Conservation (phyloP, 2,888 invertebrate genomes). For the Mallateleia sp. region DNA sequence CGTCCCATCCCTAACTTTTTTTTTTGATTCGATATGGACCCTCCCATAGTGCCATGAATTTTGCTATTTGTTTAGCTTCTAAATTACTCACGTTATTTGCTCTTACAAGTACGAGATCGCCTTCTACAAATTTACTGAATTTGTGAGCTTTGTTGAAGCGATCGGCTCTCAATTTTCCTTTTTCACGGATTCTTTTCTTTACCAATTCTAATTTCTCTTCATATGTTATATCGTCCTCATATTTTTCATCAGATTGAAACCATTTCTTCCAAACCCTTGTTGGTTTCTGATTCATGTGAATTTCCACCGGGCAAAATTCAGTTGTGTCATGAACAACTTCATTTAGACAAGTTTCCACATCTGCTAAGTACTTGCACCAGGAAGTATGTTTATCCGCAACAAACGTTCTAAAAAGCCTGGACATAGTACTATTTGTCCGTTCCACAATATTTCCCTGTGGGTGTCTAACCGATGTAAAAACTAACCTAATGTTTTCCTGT, state of each 20-base stretch:
- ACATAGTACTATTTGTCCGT: conserved; percentile 37
- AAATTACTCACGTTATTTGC: conserved; percentile 42
- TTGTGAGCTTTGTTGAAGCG: conserved; percentile 19
- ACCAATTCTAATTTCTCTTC: no score
- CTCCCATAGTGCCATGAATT: conserved; percentile 64
- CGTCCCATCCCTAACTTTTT: neutral
- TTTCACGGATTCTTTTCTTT: no score
- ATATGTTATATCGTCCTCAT: no score
- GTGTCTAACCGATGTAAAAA: conserved; percentile 46
- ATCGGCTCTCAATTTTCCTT: conserved; percentile 7
- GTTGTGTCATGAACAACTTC: conserved; percentile 15
- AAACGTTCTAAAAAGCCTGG: conserved; percentile 7
- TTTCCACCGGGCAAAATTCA: neutral
- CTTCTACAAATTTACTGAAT: neutral
- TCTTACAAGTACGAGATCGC: conserved; percentile 42
- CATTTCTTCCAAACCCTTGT: no score
- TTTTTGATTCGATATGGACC: conserved; percentile 49
- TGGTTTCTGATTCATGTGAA: conserved; percentile 2
- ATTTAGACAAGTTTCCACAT: conserved; percentile 24
- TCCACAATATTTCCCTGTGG: conserved; percentile 65
- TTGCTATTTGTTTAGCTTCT: conserved; percentile 15
- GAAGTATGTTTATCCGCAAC: neutral
- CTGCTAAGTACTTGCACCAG: no score
- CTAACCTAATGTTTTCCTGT: conserved; percentile 13
- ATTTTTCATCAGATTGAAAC: no score